Conservation (phyloP, 2,797 vertebrate species). For the Erpetoichthys calabaricus region DNA sequence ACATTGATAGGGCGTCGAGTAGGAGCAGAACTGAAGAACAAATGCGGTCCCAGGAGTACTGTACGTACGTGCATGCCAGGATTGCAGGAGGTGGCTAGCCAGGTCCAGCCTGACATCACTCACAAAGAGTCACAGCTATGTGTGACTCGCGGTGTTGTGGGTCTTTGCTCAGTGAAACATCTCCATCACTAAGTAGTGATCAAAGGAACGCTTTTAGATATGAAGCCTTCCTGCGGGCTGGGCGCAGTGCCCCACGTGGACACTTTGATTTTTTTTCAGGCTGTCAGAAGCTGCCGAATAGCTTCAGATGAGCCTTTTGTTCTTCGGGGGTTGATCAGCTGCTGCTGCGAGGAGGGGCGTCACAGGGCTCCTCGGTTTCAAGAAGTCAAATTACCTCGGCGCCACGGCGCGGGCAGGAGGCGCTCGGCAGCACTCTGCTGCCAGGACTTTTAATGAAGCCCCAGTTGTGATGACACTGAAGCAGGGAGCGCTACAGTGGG, state of each 20-base stretch:
- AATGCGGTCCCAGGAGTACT: too few relatives aligned
- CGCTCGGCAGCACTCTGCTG: constrained; percentile 61
- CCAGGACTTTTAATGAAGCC: constrained; percentile 91
- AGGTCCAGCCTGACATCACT: too few relatives aligned
- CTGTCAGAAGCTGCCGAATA: constrained; percentile 66
- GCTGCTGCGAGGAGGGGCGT: constrained; percentile 57
- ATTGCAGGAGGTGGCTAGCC: too few relatives aligned
- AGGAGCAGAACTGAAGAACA: too few relatives aligned
- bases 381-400: constrained; percentile 83
- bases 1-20: too few relatives aligned
- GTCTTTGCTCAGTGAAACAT: not conserved
- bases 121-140: too few relatives aligned
- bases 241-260: constrained; percentile 66
- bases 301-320: constrained; percentile 74
- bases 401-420: constrained; percentile 66
- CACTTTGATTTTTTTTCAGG: constrained; percentile 54
- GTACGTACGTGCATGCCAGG: too few relatives aligned
- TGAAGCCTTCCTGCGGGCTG: constrained; percentile 60
- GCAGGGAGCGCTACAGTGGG: constrained; percentile 76
- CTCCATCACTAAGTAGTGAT: constrained; percentile 43
- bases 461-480: constrained; percentile 90
- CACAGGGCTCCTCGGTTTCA: constrained; percentile 67
- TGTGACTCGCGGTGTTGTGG: too few relatives aligned
- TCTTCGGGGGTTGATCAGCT: constrained; percentile 70
- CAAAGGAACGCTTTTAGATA: constrained; percentile 60